Conservation (phyloP, 2,888 invertebrate species). For the Liopterus haemorrhoidalis region DNA sequence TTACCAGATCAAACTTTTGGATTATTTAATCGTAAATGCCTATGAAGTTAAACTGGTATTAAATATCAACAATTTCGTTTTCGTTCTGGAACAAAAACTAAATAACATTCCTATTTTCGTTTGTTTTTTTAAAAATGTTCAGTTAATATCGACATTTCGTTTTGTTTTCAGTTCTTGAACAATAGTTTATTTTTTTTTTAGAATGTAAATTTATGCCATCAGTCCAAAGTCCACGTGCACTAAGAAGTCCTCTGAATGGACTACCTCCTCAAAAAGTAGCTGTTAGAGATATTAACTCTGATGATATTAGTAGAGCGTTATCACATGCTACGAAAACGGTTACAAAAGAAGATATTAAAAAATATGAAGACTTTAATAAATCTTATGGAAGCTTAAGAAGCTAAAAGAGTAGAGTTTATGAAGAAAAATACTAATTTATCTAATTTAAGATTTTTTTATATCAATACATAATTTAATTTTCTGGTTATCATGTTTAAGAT, state of each 20-base stretch:
- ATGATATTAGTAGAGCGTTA: constrained; percentile 39
- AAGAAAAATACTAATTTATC: not conserved
- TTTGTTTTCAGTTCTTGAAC: constrained; percentile 18
- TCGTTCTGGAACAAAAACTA: no score
- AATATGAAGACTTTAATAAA: constrained; percentile 32
- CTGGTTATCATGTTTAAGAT: no score
- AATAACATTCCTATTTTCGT: no score
- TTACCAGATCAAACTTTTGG: no score
- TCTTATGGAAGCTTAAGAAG: not conserved
- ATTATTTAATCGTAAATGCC: no score
- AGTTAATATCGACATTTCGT: no score
- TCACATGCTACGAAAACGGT: constrained; percentile 37
- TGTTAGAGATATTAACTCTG: constrained; percentile 35
- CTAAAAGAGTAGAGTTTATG: not conserved
- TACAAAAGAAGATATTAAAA: constrained; percentile 33
- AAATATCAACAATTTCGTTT: no score
- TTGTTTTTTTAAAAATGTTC: no score
- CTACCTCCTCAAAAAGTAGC: constrained; percentile 37
- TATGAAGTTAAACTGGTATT: no score
- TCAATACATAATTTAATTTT: no score
- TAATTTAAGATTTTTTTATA: constrained; percentile 1
- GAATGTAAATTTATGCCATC: constrained; percentile 17
- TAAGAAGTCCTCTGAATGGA: constrained; percentile 30
- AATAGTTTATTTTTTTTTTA: constrained; percentile 11
- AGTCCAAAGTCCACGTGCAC: not conserved